These are phyloP conservation scores for Pseudolaguvia tuberculata DNA, from an alignment of 2,113 vertebrate genomes.

Conservation along the genomic window DNA sequence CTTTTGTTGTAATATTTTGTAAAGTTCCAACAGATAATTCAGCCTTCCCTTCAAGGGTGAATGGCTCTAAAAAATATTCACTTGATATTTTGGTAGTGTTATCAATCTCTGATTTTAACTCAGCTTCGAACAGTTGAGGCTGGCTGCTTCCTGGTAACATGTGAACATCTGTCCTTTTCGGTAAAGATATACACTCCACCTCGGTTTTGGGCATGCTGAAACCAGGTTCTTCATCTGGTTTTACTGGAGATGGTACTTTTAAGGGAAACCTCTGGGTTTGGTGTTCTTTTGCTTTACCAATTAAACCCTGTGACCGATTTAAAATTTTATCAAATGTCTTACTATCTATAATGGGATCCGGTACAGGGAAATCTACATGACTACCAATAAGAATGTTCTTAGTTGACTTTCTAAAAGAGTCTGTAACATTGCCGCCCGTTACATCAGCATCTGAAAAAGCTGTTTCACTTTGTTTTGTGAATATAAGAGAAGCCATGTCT, in stretches of 20 bases:
- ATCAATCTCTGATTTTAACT: background rate
- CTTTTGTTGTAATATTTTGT: background rate
- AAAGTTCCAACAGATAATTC: background rate
- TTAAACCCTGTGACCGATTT: constrained; percentile 5
- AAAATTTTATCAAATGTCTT: background rate
- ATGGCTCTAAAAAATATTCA: background rate
- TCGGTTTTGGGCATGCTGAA: background rate
- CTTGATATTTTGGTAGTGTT: background rate
- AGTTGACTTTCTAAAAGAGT: background rate
- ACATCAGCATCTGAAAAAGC: background rate
- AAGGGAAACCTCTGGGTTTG: background rate
- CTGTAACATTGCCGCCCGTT: background rate
- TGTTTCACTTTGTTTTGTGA: background rate
- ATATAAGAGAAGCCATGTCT: background rate
- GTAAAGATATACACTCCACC: background rate
- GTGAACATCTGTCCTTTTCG: background rate
- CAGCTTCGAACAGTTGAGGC: background rate
- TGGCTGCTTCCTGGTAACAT: background rate
- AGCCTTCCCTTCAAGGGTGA: background rate
- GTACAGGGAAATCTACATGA: background rate
- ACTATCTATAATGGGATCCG: background rate
- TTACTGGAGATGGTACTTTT: background rate
- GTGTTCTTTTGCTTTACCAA: background rate
- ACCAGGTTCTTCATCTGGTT: background rate
- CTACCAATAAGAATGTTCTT: background rate